Conservation (phyloP, 1,140 invertebrate species). For the Linepithema humile region DNA sequence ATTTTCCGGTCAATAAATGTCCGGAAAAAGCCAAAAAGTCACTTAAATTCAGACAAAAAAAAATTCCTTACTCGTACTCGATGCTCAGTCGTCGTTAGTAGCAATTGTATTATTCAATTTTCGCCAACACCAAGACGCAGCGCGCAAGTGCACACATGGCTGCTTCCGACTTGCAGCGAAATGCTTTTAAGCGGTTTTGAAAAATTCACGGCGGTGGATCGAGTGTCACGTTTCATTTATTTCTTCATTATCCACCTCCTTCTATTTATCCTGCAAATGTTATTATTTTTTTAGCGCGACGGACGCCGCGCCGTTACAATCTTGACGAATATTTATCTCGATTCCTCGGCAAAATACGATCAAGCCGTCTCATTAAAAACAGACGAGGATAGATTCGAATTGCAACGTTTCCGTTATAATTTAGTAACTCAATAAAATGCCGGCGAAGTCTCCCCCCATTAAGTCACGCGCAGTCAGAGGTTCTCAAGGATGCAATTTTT, state of each 20-base stretch:
- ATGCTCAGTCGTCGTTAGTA: constrained; percentile 13
- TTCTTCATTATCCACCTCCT: constrained; percentile 48
- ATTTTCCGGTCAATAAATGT: background rate
- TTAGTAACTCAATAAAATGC: constrained; percentile 53
- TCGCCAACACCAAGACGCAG: constrained; percentile 47
- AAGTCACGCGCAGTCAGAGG: constrained; percentile 38
- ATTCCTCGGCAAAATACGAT: constrained; percentile 40
- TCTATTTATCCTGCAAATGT: constrained; percentile 40
- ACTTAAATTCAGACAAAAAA: background rate
- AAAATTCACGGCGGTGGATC: constrained; percentile 42
- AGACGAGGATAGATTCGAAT: constrained; percentile 55
- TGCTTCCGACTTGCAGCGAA: constrained; percentile 61
- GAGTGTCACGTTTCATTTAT: constrained; percentile 49
- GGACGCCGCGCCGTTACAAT: constrained; percentile 20
- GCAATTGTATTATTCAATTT: constrained; percentile 45
- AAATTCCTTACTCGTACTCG: background rate
- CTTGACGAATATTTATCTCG: constrained; percentile 50
- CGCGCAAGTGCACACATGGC: constrained; percentile 31
- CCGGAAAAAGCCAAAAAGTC: background rate
- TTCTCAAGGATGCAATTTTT: constrained; percentile 47
- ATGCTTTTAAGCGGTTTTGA: constrained; percentile 68
- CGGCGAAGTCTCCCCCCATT: constrained; percentile 17
- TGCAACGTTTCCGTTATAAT: constrained; percentile 57
- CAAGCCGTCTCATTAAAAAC: constrained; percentile 56
- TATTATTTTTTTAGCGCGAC: constrained; percentile 39